Conservation (phyloP, 37 sponge, comb jelly and placozoan species). For the Ephydatia muelleri region DNA sequence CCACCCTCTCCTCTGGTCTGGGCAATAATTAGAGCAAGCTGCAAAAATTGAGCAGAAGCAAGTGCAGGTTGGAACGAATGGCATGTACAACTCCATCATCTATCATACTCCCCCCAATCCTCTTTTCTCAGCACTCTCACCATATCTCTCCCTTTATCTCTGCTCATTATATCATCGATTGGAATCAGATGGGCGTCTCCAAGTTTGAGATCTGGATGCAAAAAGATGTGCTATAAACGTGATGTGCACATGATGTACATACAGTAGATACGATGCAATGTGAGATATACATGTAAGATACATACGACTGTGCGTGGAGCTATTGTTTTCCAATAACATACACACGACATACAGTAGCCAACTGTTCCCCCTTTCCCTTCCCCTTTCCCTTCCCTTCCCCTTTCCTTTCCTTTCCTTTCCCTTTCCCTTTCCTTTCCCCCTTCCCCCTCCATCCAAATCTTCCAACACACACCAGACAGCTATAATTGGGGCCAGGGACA, state of each 20-base stretch:
- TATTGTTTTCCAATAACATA: not conserved
- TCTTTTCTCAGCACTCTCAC: no score
- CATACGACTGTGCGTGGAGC: not conserved
- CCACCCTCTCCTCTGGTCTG: constrained; percentile 58
- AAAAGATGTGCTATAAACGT: not conserved
- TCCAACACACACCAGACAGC: no score
- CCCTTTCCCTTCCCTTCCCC: no score
- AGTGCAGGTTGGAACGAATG: no score
- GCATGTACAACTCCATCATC: no score
- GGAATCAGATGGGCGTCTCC: constrained; percentile 77
- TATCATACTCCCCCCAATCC: no score
- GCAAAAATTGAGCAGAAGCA: not conserved
- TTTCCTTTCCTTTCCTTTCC: no score
- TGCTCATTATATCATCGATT: constrained; percentile 73
- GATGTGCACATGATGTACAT: not conserved
- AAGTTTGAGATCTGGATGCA: constrained; percentile 58
- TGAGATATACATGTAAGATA: not conserved
- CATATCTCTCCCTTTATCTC: constrained; percentile 59
- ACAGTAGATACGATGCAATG: not conserved
- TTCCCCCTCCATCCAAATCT: no score
- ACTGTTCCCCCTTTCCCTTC: no score
- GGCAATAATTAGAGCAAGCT: constrained; percentile 74
- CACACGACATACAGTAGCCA: not conserved
- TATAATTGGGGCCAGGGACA: no score
- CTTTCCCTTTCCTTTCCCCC: no score